Conservation (phyloP, 2,888 invertebrate species). For the Eristalis intricaria region DNA sequence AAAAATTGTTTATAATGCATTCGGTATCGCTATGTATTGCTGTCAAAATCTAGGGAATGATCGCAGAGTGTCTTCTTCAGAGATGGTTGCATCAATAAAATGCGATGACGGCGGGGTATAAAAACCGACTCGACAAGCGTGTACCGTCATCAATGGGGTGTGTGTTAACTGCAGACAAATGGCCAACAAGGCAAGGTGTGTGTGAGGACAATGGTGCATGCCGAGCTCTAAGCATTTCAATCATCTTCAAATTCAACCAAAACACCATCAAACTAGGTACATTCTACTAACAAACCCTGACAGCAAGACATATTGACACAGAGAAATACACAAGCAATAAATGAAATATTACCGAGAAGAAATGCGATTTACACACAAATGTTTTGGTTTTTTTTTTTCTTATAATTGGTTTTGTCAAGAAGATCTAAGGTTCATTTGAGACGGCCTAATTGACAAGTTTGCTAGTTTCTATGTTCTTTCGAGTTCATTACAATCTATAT, state of each 20-base stretch:
- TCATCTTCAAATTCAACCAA: no score
- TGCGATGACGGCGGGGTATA: no score
- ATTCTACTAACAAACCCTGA: background rate
- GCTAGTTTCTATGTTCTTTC: slow-evolving; percentile 30
- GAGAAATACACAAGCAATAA: slow-evolving; percentile 35
- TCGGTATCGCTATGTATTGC: background rate
- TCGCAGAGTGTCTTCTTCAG: no score
- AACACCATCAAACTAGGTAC: background rate
- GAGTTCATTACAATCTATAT: slow-evolving; percentile 28
- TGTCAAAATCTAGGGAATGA: background rate
- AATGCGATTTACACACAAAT: slow-evolving; percentile 21
- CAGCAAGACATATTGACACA: slow-evolving; percentile 4
- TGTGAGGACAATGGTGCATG: no score
- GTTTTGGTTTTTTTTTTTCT: slow-evolving; percentile 1
- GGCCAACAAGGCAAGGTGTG: no score
- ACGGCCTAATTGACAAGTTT: slow-evolving; percentile 65
- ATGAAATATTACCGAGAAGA: slow-evolving; percentile 2
- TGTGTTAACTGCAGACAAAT: no score
- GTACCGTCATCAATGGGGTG: no score
- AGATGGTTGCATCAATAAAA: no score
- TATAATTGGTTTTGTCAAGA: slow-evolving; percentile 43
- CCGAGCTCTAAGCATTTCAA: no score
- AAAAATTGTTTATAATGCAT: slow-evolving; percentile 53
- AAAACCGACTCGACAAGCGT: no score
- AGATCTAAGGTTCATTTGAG: slow-evolving; percentile 40